These are phyloP conservation scores for Palloptera scutellata DNA, from an alignment of 2,888 invertebrate species.

Conservation along the genomic window DNA sequence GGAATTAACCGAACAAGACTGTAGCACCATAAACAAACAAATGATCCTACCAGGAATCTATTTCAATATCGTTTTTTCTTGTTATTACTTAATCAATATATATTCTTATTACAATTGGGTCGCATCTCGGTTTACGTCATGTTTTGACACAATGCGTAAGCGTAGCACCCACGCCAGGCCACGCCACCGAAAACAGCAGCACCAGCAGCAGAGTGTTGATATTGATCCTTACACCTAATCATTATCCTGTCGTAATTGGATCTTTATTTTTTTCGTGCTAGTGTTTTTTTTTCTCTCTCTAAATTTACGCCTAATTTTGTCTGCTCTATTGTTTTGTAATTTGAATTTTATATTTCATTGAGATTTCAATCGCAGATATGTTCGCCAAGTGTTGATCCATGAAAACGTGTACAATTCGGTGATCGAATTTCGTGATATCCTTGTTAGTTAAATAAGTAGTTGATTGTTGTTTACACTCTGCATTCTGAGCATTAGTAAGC, in stretches of 20 bases:
- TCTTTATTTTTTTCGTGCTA: constrained; percentile 29
- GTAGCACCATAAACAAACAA: constrained; percentile 20
- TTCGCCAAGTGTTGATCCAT: constrained; percentile 41
- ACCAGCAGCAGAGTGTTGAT: constrained; percentile 30
- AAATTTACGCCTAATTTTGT: constrained; percentile 42
- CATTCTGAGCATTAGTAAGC: neutral
- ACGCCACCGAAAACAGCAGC: constrained; percentile 15
- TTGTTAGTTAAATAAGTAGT: constrained; percentile 26
- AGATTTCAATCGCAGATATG: constrained; percentile 36
- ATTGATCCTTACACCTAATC: constrained; percentile 36
- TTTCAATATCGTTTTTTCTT: constrained; percentile 24
- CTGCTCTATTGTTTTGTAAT: constrained; percentile 24
- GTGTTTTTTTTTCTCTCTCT: neutral
- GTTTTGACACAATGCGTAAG: constrained; percentile 40
- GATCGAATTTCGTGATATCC: constrained; percentile 32
- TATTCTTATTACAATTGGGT: constrained; percentile 4
- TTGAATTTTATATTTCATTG: constrained; percentile 31
- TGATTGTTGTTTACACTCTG: constrained; percentile 34
- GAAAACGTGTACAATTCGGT: neutral
- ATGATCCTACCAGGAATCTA: constrained; percentile 15
- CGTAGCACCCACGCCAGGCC: constrained; percentile 31
- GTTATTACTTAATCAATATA: constrained; percentile 22
- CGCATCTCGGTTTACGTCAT: constrained; percentile 28
- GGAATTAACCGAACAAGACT: constrained; percentile 33
- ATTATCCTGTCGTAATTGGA: constrained; percentile 40